Evolutionary conservation across 2,113 vertebrate genomes (phyloP), one percentile per base, ranked within the genome.

Genomic region (Chaetorhynchus papuensis): DNA sequence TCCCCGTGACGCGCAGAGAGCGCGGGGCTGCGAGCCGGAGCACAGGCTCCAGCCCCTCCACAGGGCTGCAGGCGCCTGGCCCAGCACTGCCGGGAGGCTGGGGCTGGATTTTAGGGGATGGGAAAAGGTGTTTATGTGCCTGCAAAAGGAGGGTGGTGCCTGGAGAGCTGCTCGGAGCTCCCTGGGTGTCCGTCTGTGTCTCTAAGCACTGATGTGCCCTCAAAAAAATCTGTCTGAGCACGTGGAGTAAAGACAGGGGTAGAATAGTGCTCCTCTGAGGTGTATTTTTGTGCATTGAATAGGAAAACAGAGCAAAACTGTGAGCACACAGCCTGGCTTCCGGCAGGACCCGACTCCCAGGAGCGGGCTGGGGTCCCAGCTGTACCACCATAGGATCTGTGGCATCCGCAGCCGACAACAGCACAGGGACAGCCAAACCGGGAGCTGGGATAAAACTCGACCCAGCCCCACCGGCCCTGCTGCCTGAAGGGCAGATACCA

Each of bases 1-100:
- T 44, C 1, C n/a, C 26, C 0, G 8, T 33, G 75, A 63, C 1
- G 6, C 0, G 22, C 35, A 1, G 63, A 35, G 52, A 6, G 44
- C 2, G 4, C 77, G 20, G 77, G 22, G 88, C 63, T 89, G 31
- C 3, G 37, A 53, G 49, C 7, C 3, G 4, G 15, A 72, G 74
- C 37, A 7, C 11, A 13, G 77, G 44, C 79, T 88, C n/a, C 66
- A 63, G 74, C 74, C 42, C 3, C 92, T 77, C 49, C 60, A 9
- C 45, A 15, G 27, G 30, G 22, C 80, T 78, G 31, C 23, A 6
- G 30, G 65, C 1, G 2, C n/a, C 71, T 50, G 57, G 14, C 74
- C 87, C 59, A 10, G 33, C 31, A 6, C 53, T 18, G 2, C 2
- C 0, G 2, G 22, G 33, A 64, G 37, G 2, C 18, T 13, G 14